Evolutionary conservation across 2,888 invertebrate species (phyloP), one percentile per base, ranked within the genome.

Genomic region (Limulus polyphemus): DNA sequence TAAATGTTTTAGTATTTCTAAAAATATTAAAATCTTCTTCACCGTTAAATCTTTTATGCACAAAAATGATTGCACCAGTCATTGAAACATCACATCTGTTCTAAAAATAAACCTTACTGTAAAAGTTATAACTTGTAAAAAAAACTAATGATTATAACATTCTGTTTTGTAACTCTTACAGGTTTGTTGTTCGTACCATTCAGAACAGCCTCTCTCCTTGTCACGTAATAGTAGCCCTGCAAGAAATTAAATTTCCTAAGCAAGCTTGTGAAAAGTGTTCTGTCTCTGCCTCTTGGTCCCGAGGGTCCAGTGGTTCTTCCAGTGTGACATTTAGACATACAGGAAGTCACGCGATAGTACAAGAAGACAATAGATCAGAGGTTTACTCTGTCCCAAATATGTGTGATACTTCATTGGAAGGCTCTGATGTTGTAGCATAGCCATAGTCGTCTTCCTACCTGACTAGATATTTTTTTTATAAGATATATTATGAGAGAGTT

Each of bases 171-270:
- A 62, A 58, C 62, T 61, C 66, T 74, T 76, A 32, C 75, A 90
- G 90, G 73, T 76, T 89, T 73, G 77, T 85, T 67, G 82, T 84
- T 73, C 83, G 83, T 72, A 83, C 84, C 65, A 72, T 84, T 64
- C 83, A 83, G 74, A 85, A 84, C 70, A 83, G 86, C 2, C 72
- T 85, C 62, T 83, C 81, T 69, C 90, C 90, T 57, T 86, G 86
- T 72, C 84, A 88, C 73, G 83, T 88, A 71, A 83, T 85, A 57
- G 82, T 83, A 74, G 86, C 87, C 14, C 78, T 86, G 69, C 76
- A 83, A 63, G 80, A 84, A 50, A 68, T 71, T 56, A 65, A 60
- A 52, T 62, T 60, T 16, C 59, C 58, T 12, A 52, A 59, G 11
- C 49, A 55, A 17, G 56, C 61, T 12, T 63, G 61, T 4, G 65